phyloP scores from a whole-genome alignment of 2,888 invertebrate genomes.

The Rhogogaster chlorosoma region DNA sequence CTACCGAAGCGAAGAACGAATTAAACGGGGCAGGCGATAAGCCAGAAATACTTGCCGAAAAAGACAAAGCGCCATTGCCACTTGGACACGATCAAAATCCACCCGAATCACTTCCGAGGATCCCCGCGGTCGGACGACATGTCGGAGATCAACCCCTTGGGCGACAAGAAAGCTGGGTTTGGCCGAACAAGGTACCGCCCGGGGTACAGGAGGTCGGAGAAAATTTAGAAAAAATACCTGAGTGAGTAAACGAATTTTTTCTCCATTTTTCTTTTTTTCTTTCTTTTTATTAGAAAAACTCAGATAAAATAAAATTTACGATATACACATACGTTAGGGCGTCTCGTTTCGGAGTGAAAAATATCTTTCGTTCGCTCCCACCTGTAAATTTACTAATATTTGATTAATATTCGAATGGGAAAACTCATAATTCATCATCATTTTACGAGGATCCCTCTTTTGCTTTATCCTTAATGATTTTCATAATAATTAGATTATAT shows the following conservation, averaged over 20 bases:
- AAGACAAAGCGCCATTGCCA: constrained; percentile 51
- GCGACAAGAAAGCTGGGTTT: constrained; percentile 58
- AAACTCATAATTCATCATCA: too few species aligned
- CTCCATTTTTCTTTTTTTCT: not conserved
- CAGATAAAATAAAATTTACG: not conserved
- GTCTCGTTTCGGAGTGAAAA: not conserved
- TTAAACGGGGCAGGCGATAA: constrained; percentile 5
- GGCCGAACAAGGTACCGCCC: constrained; percentile 63
- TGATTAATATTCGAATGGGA: too few species aligned
- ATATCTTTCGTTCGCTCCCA: not conserved
- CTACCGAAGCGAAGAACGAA: not conserved
- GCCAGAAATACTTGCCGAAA: constrained; percentile 54
- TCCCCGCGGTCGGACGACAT: constrained; percentile 57
- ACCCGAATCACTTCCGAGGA: constrained; percentile 53
- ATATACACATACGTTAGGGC: not conserved
- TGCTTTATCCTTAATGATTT: too few species aligned
- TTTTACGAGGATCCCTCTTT: too few species aligned
- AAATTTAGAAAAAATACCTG: constrained; percentile 67
- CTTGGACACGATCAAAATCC: not conserved
- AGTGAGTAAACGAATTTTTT: constrained; percentile 60
- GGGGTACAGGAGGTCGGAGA: constrained; percentile 75
- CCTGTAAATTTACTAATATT: not conserved
- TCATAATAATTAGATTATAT: too few species aligned
- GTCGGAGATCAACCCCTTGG: constrained; percentile 63
- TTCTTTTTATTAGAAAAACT: not conserved